phyloP scores from a whole-genome alignment of 2,113 vertebrate genomes.

The Melanerpes aurifrons region DNA sequence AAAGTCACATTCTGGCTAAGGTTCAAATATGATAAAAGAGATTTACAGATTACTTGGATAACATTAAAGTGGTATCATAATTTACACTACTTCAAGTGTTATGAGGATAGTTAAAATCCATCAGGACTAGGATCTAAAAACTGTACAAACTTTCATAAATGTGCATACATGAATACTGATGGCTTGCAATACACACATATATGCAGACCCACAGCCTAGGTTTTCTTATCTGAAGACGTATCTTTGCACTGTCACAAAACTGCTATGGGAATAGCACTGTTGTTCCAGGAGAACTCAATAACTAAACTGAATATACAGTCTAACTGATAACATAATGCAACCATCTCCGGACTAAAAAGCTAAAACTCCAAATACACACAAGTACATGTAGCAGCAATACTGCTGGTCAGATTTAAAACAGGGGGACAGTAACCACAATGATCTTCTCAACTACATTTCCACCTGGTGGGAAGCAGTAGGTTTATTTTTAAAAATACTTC shows the following conservation, averaged over 20 bases:
- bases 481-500: not conserved
- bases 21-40: not conserved
- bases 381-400: not conserved
- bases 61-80: not conserved
- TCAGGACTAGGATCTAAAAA: not conserved
- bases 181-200: not conserved
- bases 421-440: not conserved
- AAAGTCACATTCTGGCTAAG: not conserved
- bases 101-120: not conserved
- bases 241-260: not conserved
- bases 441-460: not conserved
- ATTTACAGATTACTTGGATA: not conserved
- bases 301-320: not conserved
- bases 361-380: not conserved
- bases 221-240: not conserved
- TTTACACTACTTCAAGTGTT: constrained; percentile 4
- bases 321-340: not conserved
- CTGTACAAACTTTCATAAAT: not conserved
- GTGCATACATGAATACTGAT: not conserved
- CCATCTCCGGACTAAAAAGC: not conserved
- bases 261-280: not conserved
- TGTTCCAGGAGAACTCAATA: not conserved
- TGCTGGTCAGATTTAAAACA: not conserved
- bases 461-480: not conserved
- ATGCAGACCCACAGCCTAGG: not conserved